phyloP scores from a whole-genome alignment of 2,113 vertebrate species.

The Cyphomyrus plagiostoma region DNA sequence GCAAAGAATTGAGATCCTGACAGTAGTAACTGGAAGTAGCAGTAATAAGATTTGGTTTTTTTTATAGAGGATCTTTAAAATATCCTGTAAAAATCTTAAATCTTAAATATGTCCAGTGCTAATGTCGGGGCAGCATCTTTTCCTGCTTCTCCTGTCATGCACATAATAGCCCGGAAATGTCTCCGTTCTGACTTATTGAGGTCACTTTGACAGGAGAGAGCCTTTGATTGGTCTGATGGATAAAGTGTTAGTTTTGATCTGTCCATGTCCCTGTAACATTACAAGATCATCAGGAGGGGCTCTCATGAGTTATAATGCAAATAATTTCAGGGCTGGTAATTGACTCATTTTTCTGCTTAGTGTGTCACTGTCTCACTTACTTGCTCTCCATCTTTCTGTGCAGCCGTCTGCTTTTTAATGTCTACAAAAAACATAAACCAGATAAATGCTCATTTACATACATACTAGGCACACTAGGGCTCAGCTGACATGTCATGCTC shows the following conservation, averaged over 20 bases:
- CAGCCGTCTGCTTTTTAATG: background rate
- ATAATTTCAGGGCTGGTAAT: background rate
- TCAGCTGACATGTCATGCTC: background rate
- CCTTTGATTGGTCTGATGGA: background rate
- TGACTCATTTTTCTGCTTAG: background rate
- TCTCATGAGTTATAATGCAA: background rate
- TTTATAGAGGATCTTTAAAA: background rate
- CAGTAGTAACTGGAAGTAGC: background rate
- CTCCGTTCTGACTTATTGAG: background rate
- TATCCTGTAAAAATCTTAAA: background rate
- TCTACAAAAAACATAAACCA: background rate
- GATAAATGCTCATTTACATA: background rate
- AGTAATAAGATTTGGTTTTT: background rate
- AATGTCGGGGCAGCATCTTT: background rate
- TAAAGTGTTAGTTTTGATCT: background rate
- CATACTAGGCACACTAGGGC: background rate
- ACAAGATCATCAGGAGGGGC: background rate
- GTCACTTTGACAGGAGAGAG: background rate
- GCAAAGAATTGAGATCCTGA: background rate
- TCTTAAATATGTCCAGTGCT: background rate
- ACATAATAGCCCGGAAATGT: background rate
- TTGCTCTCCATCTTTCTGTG: background rate
- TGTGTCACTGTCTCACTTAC: background rate
- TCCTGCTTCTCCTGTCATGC: background rate
- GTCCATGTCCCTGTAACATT: background rate